Base-by-base conservation (phyloP, 2,888 invertebrate species). In the Tuberolachnus salignus region DNA sequence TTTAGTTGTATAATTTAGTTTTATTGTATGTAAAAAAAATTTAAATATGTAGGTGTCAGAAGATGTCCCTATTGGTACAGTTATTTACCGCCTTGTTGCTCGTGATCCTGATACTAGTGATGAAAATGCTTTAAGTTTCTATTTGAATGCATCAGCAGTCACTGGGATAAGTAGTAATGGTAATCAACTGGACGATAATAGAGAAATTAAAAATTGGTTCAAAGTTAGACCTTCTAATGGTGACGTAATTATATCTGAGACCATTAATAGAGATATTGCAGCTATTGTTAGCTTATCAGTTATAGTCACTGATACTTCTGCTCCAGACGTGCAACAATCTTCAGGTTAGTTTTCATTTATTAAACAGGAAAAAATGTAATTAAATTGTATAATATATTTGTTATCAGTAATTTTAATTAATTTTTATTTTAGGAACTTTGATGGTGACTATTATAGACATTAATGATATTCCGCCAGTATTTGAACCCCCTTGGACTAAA, bases 291-390 rank as follows among this genome's bases (percentile, higher is more conserved):
- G 92, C 16, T 88, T 95, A 71, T 92, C 92, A 0, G 91, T 94
- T 0, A 86, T 91, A 21, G 95, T 94, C 1, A 91, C 91, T 0
- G 97, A 96, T 84, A 90, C 91, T 0, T 92, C 93, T 0, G 95
- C 95, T 0, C 89, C 91, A 0, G 90, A 89, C 0, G 86, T 91
- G 0, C 95, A 95, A 83, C 90, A 91, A 83, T 91, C 91, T 81
- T 90, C 91, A 85, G 95, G 94, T 89, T 51, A 46, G 49, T 72
- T 13, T 21, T 34, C 3, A 34, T 34, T 34, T 34, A 34, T 34
- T 34, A 34, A 34, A 34, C 3, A 34, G 34, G 6, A 34, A 34
- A 6, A 34, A 34, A 34, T 34, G 34, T 34, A 34, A 4, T 34
- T 4, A 34, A 34, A 4, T 34, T 34, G 6, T 6, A 34, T 34